Evolutionary conservation across 2,888 invertebrate species (phyloP), one percentile per base, ranked within the genome.

Genomic region (Drosophila borealis): DNA sequence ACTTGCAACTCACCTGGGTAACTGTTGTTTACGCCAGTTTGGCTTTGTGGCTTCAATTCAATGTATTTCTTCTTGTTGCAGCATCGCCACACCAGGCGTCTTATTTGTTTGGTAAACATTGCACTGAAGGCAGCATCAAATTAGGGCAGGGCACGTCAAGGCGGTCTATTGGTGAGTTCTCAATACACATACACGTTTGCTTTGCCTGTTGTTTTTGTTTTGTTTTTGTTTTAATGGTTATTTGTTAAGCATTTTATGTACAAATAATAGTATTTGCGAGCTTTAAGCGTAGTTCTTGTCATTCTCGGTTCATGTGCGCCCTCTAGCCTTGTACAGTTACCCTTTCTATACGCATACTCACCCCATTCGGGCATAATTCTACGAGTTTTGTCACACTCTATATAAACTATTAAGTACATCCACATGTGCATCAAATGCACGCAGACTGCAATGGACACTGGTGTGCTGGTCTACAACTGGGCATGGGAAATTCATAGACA

Each of bases 101-200:
- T 39, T 48, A 44, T 55, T 56, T 76, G 56, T 63, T 78, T 78
- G 51, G 64, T 69, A 78, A 76, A 76, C 78, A 74, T 65, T 70
- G 55, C 50, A n/a, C 11, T 42, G 33, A 64, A 39, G 36, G 21
- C 48, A 57, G 55, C 61, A 54, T 42, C 34, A 42, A 65, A 60
- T 65, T 70, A 49, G 59, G 67, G 61, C 66, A 57, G 21, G 44
- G 39, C 51, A 29, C 25, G 9, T 14, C 33, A 49, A 42, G 39
- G 54, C 78, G 55, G 53, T 19, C 51, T 21, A 55, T 78, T 59
- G 78, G 75, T 76, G 55, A 76, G 75, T 76, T 21, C 29, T 29
- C 21, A 9, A 56, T 34, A 50, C n/a, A 71, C 34, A 53, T 8
- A 10, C n/a, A 36, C 34, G 51, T 42, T 36, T 25, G 55, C 55